phyloP scores from a whole-genome alignment of 2,797 vertebrate genomes.

The Pangasius djambal region DNA sequence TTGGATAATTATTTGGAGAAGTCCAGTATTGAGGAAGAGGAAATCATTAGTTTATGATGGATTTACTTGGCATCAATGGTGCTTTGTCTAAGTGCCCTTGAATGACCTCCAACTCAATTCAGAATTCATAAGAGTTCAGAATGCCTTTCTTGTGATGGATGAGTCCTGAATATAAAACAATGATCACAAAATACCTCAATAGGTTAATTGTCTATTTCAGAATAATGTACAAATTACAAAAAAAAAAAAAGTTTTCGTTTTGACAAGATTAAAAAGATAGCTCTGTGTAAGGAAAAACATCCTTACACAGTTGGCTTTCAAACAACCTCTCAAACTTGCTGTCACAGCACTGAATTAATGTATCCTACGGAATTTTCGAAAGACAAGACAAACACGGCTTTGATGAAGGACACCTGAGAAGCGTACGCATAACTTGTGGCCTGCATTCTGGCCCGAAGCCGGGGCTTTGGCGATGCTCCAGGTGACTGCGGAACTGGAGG shows the following conservation, averaged over 20 bases:
- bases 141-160: not conserved
- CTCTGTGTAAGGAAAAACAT: not conserved
- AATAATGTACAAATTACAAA: not conserved
- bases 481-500: slow-evolving; percentile 58
- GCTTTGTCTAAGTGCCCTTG: slow-evolving; percentile 34
- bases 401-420: slow-evolving; percentile 57
- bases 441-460: slow-evolving; percentile 55
- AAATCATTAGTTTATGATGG: slow-evolving; percentile 52
- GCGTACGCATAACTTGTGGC: slow-evolving; percentile 53
- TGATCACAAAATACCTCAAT: not conserved
- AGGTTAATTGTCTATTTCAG: not conserved
- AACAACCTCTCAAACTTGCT: slow-evolving; percentile 12
- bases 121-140: slow-evolving; percentile 33
- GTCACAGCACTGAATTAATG: slow-evolving; percentile 44
- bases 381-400: slow-evolving; percentile 43
- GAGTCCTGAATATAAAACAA: slow-evolving; percentile 31
- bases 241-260: not conserved
- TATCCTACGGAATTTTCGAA: slow-evolving; percentile 24
- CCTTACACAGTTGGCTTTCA: slow-evolving; percentile 1
- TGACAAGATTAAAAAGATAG: not conserved
- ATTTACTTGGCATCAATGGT: slow-evolving; percentile 42
- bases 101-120: slow-evolving; percentile 29
- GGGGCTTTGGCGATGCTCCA: slow-evolving; percentile 59
- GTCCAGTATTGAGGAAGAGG: slow-evolving; percentile 34
- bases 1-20: slow-evolving; percentile 34